Conservation (phyloP, 2,888 invertebrate genomes). For the Isotomurus palustris region DNA sequence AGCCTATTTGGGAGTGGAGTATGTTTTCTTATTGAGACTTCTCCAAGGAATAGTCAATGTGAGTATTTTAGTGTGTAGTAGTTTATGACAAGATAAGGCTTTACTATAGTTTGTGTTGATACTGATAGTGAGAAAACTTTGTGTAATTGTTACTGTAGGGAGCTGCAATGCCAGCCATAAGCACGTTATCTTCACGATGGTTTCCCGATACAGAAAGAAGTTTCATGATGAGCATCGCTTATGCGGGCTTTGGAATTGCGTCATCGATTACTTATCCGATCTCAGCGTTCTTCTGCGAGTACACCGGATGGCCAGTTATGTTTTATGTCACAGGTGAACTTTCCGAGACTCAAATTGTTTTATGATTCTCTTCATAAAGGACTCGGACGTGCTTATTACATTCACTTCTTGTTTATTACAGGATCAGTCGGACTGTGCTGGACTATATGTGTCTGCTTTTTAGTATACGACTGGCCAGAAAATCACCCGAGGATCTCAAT, state of each 20-base stretch:
- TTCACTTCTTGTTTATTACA: slow-evolving; percentile 41
- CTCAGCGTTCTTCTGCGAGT: slow-evolving; percentile 57
- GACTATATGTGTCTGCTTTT: slow-evolving; percentile 52
- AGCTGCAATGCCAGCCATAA: slow-evolving; percentile 42
- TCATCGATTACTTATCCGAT: slow-evolving; percentile 56
- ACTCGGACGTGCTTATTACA: slow-evolving; percentile 10
- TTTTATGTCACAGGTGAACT: slow-evolving; percentile 58
- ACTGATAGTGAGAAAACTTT: neutral
- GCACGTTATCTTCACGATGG: slow-evolving; percentile 47
- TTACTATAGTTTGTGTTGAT: neutral
- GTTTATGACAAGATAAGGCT: neutral
- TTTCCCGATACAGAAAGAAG: slow-evolving; percentile 51
- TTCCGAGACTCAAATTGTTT: neutral
- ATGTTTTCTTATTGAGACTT: slow-evolving; percentile 51
- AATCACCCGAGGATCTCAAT: slow-evolving; percentile 55
- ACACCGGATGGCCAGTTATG: slow-evolving; percentile 59
- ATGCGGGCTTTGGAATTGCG: slow-evolving; percentile 53
- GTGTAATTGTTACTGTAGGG: slow-evolving; percentile 36
- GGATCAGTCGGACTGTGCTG: slow-evolving; percentile 52
- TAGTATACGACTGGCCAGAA: slow-evolving; percentile 56
- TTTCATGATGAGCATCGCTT: slow-evolving; percentile 50
- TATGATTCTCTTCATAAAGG: neutral
- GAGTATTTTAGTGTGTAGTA: slow-evolving; percentile 38
- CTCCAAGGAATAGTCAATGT: slow-evolving; percentile 55
- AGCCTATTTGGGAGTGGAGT: slow-evolving; percentile 50